Conservation (phyloP, 2,888 invertebrate genomes). For the Anaspis maculata region DNA sequence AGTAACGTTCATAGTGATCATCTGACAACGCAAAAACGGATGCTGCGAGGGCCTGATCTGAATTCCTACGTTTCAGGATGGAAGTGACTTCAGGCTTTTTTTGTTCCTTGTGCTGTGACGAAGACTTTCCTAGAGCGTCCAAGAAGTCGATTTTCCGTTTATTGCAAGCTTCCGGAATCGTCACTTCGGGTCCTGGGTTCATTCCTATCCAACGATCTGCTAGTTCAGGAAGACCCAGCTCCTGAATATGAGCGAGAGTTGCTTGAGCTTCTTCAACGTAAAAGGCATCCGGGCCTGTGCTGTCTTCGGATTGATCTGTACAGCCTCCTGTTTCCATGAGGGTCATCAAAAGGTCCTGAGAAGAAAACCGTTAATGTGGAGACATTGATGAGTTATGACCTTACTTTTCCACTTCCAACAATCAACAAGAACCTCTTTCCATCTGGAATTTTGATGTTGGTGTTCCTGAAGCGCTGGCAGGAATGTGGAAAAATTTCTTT, state of each 20-base stretch:
- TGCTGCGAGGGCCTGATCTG: conserved; percentile 43
- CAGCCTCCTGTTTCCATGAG: conserved; percentile 72
- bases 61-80: conserved; percentile 50
- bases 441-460: conserved; percentile 45
- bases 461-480: conserved; percentile 32
- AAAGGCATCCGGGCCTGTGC: conserved; percentile 67
- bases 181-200: conserved; percentile 57
- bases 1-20: conserved; percentile 47
- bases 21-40: conserved; percentile 41
- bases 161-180: conserved; percentile 25
- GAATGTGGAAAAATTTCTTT: conserved; percentile 60
- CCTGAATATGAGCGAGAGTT: conserved; percentile 68
- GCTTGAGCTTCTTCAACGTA: conserved; percentile 88
- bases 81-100: conserved; percentile 41
- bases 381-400: background rate
- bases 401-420: conserved; percentile 57
- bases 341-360: conserved; percentile 57
- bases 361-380: background rate
- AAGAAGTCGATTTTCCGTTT: conserved; percentile 34
- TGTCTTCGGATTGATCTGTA: conserved; percentile 55
- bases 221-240: conserved; percentile 65
- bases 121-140: conserved; percentile 21
- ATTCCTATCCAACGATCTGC: conserved; percentile 60
- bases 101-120: conserved; percentile 6
- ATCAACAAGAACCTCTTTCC: conserved; percentile 66